Evolutionary conservation across 2,888 invertebrate species (phyloP), one percentile per base, ranked within the genome.

Genomic region (Torymus auratus): DNA sequence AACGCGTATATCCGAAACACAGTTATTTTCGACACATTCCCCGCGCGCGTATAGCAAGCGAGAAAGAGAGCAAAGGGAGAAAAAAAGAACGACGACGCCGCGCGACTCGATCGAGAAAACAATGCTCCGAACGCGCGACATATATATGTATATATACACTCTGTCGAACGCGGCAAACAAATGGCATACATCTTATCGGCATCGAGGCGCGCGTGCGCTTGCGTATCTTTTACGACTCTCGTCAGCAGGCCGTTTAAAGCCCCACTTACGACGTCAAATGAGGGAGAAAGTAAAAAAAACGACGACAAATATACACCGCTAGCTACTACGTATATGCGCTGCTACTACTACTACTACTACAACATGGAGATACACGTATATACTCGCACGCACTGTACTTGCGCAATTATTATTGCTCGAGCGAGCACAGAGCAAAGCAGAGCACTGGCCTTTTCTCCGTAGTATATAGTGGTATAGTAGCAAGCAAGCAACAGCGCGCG

Each of bases 371-470:
- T 28, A 28, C 2, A n/a, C 62, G 23, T n/a, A 61, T 20, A 11
- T 52, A 41, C 58, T 7, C 28, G n/a, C 17, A 17, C 60, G 14
- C 17, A 13, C 58, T 41, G 12, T 17, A 50, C 64, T 64, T 64
- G 73, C 73, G 73, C 73, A 73, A 73, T 73, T 73, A 73, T 73
- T 64, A 56, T 64, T 56, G 73, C 73, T 28, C 55, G 72, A 73
- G 64, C 64, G 55, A 73, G 55, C 53, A 17, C 53, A 52, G 11
- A 15, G 28, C 28, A 28, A 28, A 28, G 28, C 28, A 28, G 28
- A 28, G 28, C 28, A 28, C 28, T 28, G 28, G 65, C 28, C 62
- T 73, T 73, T 64, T 73, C 73, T 56, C 41, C 73, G 55, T 55
- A n/a, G n/a, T n/a, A n/a, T n/a, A 56, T n/a, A 41, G 23, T 52